These are phyloP conservation scores for Oncorhynchus mykiss DNA, from an alignment of 2,113 vertebrate genomes.

Conservation along the genomic window DNA sequence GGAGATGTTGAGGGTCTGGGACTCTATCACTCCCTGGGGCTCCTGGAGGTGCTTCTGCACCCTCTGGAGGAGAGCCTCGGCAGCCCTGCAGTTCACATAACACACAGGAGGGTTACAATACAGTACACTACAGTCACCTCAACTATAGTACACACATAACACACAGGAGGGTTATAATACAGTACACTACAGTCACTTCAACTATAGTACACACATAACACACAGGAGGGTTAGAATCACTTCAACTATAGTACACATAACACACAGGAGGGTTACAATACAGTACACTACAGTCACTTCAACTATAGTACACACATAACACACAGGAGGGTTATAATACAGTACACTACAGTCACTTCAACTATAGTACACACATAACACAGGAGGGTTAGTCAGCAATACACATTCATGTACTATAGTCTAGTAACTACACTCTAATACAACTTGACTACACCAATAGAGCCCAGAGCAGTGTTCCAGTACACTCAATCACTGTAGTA, in stretches of 20 bases:
- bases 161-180: not conserved
- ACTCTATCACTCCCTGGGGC: constrained; percentile 50
- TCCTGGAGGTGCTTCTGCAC: constrained; percentile 74
- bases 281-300: too few relatives aligned
- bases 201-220: not conserved
- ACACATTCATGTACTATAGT: too few relatives aligned
- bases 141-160: not conserved
- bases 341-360: too few relatives aligned
- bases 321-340: not conserved
- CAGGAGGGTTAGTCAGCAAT: too few relatives aligned
- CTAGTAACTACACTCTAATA: too few relatives aligned
- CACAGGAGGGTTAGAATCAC: not conserved
- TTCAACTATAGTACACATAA: not conserved
- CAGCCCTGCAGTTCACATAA: constrained; percentile 63
- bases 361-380: not conserved
- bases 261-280: not conserved
- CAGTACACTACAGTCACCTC: too few relatives aligned
- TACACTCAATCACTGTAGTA: too few relatives aligned
- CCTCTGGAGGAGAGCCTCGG: constrained; percentile 65
- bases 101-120: not conserved
- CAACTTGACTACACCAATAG: too few relatives aligned
- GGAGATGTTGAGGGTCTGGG: constrained; percentile 45
- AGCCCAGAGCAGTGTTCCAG: too few relatives aligned
- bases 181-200: too few relatives aligned
- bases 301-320: not conserved